Percentiles rank a stretch among this genome's conserved stretches.
Conservation (phyloP, 2,888 invertebrate species). For the Polymixis lichenea region DNA sequence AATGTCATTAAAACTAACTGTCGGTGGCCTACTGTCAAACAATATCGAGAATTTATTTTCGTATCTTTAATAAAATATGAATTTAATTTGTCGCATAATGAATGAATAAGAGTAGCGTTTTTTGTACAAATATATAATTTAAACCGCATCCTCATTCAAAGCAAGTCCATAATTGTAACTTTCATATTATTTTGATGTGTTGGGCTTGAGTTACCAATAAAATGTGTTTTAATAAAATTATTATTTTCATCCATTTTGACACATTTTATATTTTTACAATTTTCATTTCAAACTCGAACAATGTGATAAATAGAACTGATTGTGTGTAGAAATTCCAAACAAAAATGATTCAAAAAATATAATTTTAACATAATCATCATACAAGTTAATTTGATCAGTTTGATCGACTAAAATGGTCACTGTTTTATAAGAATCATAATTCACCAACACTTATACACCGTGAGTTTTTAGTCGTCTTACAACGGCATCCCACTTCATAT, state of each 20-base stretch:
- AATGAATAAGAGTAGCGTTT: constrained; percentile 5
- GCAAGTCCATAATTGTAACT: background rate
- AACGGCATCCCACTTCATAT: too few species aligned
- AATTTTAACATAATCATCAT: background rate
- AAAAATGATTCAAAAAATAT: background rate
- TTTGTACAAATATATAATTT: constrained; percentile 17
- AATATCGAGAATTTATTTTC: constrained; percentile 37
- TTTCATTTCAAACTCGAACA: constrained; percentile 5
- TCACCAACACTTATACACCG: background rate
- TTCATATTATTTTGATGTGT: background rate
- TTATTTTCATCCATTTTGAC: background rate
- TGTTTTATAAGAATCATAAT: background rate
- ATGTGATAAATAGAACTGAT: constrained; percentile 49
- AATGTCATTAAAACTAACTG: constrained; percentile 65
- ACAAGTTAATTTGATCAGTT: constrained; percentile 3
- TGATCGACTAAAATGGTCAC: background rate
- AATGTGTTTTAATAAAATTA: constrained; percentile 1
- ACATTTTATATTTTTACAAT: background rate
- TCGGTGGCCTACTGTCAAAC: constrained; percentile 50
- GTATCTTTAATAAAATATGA: background rate
- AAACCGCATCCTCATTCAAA: background rate
- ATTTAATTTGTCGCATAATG: background rate
- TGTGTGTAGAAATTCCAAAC: constrained; percentile 21
- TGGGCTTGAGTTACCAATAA: constrained; percentile 15
- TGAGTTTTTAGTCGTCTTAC: too few species aligned